These are phyloP conservation scores for Plutomurus gul DNA, from an alignment of 1,140 invertebrate species.

Conservation along the genomic window DNA sequence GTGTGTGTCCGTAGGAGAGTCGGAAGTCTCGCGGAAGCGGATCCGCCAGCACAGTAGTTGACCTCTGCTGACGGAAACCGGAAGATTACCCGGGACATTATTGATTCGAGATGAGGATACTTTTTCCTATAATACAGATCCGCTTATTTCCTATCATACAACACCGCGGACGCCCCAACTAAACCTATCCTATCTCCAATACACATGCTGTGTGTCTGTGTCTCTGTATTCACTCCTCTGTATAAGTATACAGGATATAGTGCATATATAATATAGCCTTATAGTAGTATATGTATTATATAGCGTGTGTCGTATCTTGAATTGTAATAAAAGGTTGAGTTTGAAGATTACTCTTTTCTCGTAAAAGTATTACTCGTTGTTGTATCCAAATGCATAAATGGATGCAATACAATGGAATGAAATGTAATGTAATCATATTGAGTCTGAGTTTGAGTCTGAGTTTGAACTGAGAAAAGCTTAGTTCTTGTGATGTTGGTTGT, in stretches of 20 bases:
- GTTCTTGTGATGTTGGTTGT: too few species aligned
- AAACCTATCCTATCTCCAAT: not conserved
- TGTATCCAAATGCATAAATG: too few species aligned
- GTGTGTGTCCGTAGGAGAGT: too few species aligned
- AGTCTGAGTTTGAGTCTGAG: not conserved
- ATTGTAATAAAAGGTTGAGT: too few species aligned
- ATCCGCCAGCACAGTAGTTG: slow-evolving; percentile 15
- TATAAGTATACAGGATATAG: too few species aligned
- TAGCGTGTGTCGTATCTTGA: too few species aligned
- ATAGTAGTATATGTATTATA: too few species aligned
- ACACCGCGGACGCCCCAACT: not conserved
- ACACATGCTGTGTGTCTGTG: not conserved
- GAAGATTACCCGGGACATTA: slow-evolving; percentile 28
- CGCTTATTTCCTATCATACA: not conserved
- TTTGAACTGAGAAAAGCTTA: too few species aligned
- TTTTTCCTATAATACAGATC: not conserved
- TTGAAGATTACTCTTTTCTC: too few species aligned
- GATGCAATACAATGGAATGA: not conserved
- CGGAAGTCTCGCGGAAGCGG: slow-evolving; percentile 10
- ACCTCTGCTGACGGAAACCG: slow-evolving; percentile 26
- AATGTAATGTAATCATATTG: slow-evolving; percentile 17
- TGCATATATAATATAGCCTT: too few species aligned
- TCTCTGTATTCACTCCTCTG: too few species aligned
- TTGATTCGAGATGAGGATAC: slow-evolving; percentile 28
- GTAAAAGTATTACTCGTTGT: too few species aligned